Base-by-base conservation (phyloP, 2,888 invertebrate species). In the Dilophus febrilis region DNA sequence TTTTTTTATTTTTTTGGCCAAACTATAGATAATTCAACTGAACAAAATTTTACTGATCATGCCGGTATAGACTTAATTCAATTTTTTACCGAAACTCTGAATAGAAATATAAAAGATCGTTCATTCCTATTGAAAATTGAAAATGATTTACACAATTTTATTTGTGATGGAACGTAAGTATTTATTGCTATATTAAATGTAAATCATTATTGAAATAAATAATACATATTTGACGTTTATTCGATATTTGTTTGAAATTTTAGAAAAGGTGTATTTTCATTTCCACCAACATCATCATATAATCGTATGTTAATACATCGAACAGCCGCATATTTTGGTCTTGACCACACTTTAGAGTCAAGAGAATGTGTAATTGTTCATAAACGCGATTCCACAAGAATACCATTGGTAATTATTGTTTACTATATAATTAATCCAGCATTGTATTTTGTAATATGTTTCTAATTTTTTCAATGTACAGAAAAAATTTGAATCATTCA, bases 281-380 rank as follows among this genome's bases (percentile, higher is more conserved):
- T 94, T 64, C 86, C 86, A 14, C 80, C 81, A 57, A 87, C 91
- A 82, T 84, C 90, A 44, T 91, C 92, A 40, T 95, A 95, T 68
- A 90, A 92, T 46, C 75, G 95, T 26, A 91, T 95, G 92, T 64
- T 95, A 50, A 88, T 94, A 2, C 95, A 95, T 59, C 77, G 94
- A 27, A 84, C 87, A 44, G 90, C 94, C 0, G 82, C 90, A 14
- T 85, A 85, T 55, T 94, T 92, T 65, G 90, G 91, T 41, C 77
- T 95, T 70, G 85, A 88, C 40, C 94, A 95, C 60, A 88, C 90
- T 55, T 78, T 92, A 17, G 94, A 94, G 64, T 71, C 74, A 13
- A 72, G 74, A 50, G 72, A 74, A 50, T 78, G 83, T 40, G 84
- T 88, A 40, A 74, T 90, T 40, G 84, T 86, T 1, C 85, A 88